Evolutionary conservation across 2,888 invertebrate genomes (phyloP), one percentile per base, ranked within the genome.

Genomic region (Phorcus lineatus): DNA sequence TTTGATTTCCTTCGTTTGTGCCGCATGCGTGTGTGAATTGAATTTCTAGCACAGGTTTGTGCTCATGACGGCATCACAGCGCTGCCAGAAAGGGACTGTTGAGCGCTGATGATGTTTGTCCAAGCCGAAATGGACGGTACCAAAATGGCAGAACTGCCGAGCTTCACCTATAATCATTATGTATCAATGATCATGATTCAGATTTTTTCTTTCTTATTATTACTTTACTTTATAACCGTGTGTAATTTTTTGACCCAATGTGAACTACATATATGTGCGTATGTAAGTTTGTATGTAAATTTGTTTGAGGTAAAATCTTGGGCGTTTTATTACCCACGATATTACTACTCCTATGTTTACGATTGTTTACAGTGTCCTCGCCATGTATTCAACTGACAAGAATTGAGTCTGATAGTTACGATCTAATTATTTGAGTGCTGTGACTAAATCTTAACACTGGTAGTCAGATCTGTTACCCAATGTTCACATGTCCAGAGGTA

Each of bases 261-360:
- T 31, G 19, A 31, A 70, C 40, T 70, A 70, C 70, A 70, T 70
- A 70, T 70, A 70, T 40, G 70, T 70, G 40, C 40, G 70, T 70
- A 70, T 70, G 70, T 70, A 70, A 70, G 70, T 70, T 70, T 70
- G 70, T 70, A 70, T 40, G 70, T 70, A 70, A 31, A 19, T 70
- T 70, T n/a, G 36, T 40, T 70, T 70, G 17, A 28, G 70, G 11
- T 47, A 13, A 47, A 70, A 70, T 70, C 70, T 70, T 70, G 70
- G 70, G 70, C 70, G 16, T 70, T 70, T 31, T 62, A 62, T 62
- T 62, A 62, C 62, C 62, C 62, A 24, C 19, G 70, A 36, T 70
- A 36, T 19, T 13, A 47, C 70, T 31, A n/a, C 31, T 13, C 36
- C 40, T n/a, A 31, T 70, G 40, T 70, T 36, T 70, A 66, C 31